Evolutionary conservation across 2,113 vertebrate species (phyloP), one percentile per base, ranked within the genome.

Genomic region (Lepisosteus oculatus): DNA sequence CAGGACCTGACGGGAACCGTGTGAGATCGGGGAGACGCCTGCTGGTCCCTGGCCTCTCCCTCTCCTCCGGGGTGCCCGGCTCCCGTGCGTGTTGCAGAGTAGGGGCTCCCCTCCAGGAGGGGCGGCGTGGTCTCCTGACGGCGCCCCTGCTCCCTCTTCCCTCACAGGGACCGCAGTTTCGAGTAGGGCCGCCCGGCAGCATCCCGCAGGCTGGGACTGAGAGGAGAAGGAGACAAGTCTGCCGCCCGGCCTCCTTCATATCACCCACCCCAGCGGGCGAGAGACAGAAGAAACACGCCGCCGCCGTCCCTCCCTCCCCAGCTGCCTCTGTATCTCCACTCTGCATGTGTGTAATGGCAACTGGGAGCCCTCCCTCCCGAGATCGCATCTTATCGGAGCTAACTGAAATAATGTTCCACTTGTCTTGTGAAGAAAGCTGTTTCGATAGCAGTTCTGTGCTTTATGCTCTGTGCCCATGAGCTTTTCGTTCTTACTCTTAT

Each of bases 361-460:
- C 43, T 47, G n/a, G 29, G 45, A n/a, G 3, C 15, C 43, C 6
- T 74, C 61, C 68, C 73, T 61, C 3, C 62, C n/a, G 51, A 66
- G 55, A 62, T 67, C 41, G 63, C 44, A 15, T 59, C 61, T 71
- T 74, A 76, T 64, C 79, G 4, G 11, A 69, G 43, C 6, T 14
- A 41, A 56, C n/a, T 11, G 17, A 43, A 3, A 59, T 77, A 77
- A 78, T 75, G 85, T 81, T 80, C 71, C 54, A 68, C 55, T 67
- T 76, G 76, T 82, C 75, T 77, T 77, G 76, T 83, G 82, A 78
- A 77, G 80, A 72, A 77, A 75, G 72, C 80, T 85, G 83, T 79
- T 80, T 79, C 76, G 74, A 82, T 81, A 83, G 80, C 85, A 72
- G 83, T 87, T 81, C 79, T 84, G 89, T 91, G 88, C 81, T 85